Conservation (phyloP, 2,888 invertebrate species). For the Petrophora chlorosata region DNA sequence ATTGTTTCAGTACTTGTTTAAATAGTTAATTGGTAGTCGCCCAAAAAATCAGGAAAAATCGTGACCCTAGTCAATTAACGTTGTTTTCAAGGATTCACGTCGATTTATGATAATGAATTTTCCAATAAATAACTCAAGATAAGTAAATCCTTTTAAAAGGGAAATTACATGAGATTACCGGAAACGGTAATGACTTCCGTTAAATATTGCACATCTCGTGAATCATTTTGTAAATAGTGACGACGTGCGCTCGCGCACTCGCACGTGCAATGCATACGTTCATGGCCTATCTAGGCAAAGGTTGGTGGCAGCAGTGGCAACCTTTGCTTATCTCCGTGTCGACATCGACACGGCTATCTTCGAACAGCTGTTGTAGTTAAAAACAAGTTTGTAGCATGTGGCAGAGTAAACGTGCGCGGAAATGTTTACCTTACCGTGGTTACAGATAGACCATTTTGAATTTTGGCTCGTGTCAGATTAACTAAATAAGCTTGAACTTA, state of each 20-base stretch:
- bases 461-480: background rate
- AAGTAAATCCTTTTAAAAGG: conserved; percentile 14
- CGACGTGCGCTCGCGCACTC: background rate
- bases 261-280: conserved; percentile 21
- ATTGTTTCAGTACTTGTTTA: background rate
- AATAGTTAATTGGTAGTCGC: conserved; percentile 1
- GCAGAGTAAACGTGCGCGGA: conserved; percentile 23
- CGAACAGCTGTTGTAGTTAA: conserved; percentile 32
- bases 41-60: conserved; percentile 8
- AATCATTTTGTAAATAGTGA: conserved; percentile 22
- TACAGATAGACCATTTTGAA: background rate
- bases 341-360: conserved; percentile 34
- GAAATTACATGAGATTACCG: conserved; percentile 9
- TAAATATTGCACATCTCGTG: conserved; percentile 17
- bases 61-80: background rate
- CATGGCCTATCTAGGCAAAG: conserved; percentile 30
- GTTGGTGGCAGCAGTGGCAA: too few species aligned
- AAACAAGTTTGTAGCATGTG: conserved; percentile 32
- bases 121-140: conserved; percentile 5
- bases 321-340: conserved; percentile 24
- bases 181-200: conserved; percentile 19
- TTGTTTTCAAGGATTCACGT: conserved; percentile 1
- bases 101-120: conserved; percentile 15
- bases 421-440: conserved; percentile 17
- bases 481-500: background rate